Evolutionary conservation across 35 echinoderm and acorn worm genomes (phyloP), one percentile per base, ranked within the genome.

Genomic region (Antedon bifida): DNA sequence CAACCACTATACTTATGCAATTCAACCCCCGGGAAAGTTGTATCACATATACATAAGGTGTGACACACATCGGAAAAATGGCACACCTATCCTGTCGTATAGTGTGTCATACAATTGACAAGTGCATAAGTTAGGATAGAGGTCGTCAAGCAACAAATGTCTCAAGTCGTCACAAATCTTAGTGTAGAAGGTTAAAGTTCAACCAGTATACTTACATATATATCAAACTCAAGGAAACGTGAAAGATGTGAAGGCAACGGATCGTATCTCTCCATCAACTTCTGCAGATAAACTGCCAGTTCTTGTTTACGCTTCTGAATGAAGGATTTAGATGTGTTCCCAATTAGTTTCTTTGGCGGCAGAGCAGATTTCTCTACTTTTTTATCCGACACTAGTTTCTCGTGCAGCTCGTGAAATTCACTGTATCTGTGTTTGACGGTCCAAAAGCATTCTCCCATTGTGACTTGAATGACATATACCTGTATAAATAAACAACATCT

Each of bases 171-270:
- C 10, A 33, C 26, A 36, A 31, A 1, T 5, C 2, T 34, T 80
- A 8, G 3, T 36, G 44, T 44, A 19, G 29, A 5, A 4, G 3
- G 44, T 16, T 75, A 73, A 17, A 30, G 44, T 55, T 74, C 16
- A 0, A n/a, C 29, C 74, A 32, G 0, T 51, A 30, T 85, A 90
- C 90, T 92, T 76, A 92, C 94, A 90, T 97, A 97, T 31, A 92
- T 97, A 90, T 97, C 90, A 88, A 92, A 97, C 42, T 92, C 94
- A 11, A 97, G 86, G 74, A 96, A 97, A 10, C 85, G 83, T 55
- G 91, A 38, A 5, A 97, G 19, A 0, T 90, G 90, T 38, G 84
- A 90, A 3, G 90, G 87, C 35, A 97, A 76, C 5, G 85, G 56
- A 23, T 36, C 28, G 30, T 87, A 92, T 16, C 82, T 75, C 11